A percentile compares a stretch with the other conserved stretches of the same genome.
Evolutionary conservation across 1,140 invertebrate genomes (phyloP).

Genomic region (Drosophila arawakana): DNA sequence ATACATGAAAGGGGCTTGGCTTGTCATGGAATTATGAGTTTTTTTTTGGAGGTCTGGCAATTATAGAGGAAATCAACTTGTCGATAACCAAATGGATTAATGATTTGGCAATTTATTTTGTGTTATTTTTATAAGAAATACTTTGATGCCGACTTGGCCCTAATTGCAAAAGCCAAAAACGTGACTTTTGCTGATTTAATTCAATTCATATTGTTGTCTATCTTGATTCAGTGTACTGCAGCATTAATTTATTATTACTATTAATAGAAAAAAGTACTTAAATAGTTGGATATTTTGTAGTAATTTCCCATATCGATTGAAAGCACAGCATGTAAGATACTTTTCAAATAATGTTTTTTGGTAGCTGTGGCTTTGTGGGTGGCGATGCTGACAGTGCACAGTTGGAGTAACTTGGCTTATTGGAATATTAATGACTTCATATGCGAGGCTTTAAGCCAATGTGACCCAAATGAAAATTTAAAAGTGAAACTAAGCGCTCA

Average conservation of each 20-base stretch:
- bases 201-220: slow-evolving; percentile 58
- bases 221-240: slow-evolving; percentile 24
- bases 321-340: slow-evolving; percentile 24
- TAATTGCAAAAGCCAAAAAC: slow-evolving; percentile 49
- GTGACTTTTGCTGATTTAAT: slow-evolving; percentile 65
- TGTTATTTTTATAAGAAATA: slow-evolving; percentile 41
- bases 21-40: slow-evolving; percentile 20
- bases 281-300: slow-evolving; percentile 5
- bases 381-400: slow-evolving; percentile 19
- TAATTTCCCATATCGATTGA: slow-evolving; percentile 23
- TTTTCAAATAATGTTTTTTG: background rate
- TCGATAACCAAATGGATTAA: slow-evolving; percentile 55
- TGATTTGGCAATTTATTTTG: slow-evolving; percentile 61
- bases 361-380: slow-evolving; percentile 6
- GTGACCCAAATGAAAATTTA: slow-evolving; percentile 62
- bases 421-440: slow-evolving; percentile 19
- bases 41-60: slow-evolving; percentile 23
- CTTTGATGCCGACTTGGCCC: slow-evolving; percentile 42
- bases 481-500: slow-evolving; percentile 63
- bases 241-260: background rate
- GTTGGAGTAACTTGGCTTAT: slow-evolving; percentile 57
- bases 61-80: slow-evolving; percentile 34
- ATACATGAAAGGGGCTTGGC: slow-evolving; percentile 24
- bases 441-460: slow-evolving; percentile 49
- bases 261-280: slow-evolving; percentile 12